phyloP scores from a whole-genome alignment of 1,140 invertebrate genomes.

The Calephelis nemesis region DNA sequence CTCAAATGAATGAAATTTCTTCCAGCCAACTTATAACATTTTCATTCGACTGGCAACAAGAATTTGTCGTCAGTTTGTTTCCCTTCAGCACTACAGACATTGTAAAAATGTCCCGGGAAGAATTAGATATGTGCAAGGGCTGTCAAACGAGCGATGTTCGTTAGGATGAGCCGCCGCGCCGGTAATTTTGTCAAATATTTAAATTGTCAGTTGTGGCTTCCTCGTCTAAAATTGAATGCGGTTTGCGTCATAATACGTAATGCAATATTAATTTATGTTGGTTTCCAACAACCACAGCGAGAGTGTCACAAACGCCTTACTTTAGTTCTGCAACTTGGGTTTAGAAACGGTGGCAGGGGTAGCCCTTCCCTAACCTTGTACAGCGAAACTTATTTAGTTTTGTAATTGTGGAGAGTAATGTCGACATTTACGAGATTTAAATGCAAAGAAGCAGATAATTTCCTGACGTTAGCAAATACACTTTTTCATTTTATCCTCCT shows the following conservation, averaged over 20 bases:
- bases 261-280: constrained; percentile 37
- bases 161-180: not conserved
- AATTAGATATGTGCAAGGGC: no score
- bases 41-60: no score
- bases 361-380: constrained; percentile 7
- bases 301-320: constrained; percentile 24
- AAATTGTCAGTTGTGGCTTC: constrained; percentile 51
- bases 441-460: no score
- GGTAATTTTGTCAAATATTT: constrained; percentile 57
- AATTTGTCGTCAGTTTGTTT: no score
- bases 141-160: no score
- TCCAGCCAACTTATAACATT: no score
- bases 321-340: constrained; percentile 20
- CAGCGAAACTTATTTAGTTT: no score
- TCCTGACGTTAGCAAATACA: no score
- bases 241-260: constrained; percentile 47
- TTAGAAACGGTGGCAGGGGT: not conserved
- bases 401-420: not conserved
- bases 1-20: no score
- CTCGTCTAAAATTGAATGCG: constrained; percentile 61
- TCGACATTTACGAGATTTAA: not conserved
- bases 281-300: constrained; percentile 21
- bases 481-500: no score
- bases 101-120: no score
- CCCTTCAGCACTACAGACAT: no score